Conservation (phyloP, 2,888 invertebrate genomes). For the Rambutsinella grinnellia region DNA sequence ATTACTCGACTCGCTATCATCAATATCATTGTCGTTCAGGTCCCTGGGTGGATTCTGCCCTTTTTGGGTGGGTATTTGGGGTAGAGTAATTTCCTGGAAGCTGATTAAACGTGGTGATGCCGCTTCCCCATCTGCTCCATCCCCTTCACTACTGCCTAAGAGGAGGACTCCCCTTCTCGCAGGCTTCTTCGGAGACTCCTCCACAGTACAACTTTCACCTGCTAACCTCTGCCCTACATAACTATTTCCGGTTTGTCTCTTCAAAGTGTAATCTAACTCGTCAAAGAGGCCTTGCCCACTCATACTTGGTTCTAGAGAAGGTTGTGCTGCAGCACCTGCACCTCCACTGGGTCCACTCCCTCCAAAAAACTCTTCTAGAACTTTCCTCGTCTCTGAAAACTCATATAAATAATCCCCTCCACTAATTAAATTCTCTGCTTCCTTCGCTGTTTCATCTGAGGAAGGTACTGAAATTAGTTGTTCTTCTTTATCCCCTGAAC, state of each 20-base stretch:
- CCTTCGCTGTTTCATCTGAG: conserved; percentile 11
- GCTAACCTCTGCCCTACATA: conserved; percentile 83
- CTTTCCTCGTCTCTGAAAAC: conserved; percentile 92
- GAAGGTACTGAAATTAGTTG: conserved; percentile 46
- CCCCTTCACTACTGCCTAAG: conserved; percentile 58
- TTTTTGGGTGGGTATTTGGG: conserved; percentile 65
- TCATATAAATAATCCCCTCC: conserved; percentile 84
- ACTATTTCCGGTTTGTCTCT: conserved; percentile 81
- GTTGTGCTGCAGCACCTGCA: conserved; percentile 7
- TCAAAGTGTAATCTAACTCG: conserved; percentile 80
- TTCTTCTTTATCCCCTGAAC: conserved; percentile 32
- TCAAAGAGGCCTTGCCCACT: conserved; percentile 67
- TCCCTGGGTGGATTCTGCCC: conserved; percentile 60
- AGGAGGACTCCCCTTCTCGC: conserved; percentile 62
- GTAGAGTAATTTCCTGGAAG: conserved; percentile 68
- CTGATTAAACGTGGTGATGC: conserved; percentile 65
- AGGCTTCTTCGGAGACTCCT: conserved; percentile 75
- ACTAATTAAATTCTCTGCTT: conserved; percentile 23
- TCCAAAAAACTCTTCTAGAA: conserved; percentile 90
- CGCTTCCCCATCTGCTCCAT: conserved; percentile 58
- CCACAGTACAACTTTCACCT: conserved; percentile 69
- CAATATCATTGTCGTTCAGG: conserved; percentile 71
- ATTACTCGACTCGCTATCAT: conserved; percentile 69
- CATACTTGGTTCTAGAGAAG: conserved; percentile 1
- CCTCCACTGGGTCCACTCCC: conserved; percentile 71